A percentile compares a stretch with the other conserved stretches of the same genome.
phyloP scores from a whole-genome alignment of 2,113 vertebrate genomes.

The Copsychus sechellarum region DNA sequence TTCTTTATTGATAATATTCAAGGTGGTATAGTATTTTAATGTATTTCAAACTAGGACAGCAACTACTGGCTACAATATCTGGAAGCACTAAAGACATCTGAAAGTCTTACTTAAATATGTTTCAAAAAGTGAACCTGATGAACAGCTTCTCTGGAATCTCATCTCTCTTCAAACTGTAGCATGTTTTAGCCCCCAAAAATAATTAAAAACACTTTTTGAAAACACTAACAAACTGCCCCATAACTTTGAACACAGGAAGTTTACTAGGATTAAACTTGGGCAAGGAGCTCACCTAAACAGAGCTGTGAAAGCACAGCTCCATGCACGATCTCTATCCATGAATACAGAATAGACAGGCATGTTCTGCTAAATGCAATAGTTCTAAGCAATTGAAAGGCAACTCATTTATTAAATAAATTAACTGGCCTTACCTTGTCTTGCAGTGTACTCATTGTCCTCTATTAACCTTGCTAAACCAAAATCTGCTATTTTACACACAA shows the following conservation, averaged over 20 bases:
- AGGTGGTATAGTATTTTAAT: neutral
- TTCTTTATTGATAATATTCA: neutral
- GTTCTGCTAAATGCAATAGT: neutral
- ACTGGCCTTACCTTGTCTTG: slow-evolving; percentile 85
- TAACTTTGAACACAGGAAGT: neutral
- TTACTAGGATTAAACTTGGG: neutral
- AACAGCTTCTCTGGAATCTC: neutral
- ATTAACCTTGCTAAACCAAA: slow-evolving; percentile 95
- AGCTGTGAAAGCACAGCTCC: neutral
- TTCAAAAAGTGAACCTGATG: neutral
- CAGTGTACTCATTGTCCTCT: slow-evolving; percentile 96
- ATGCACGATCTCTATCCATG: neutral
- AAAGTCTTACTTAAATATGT: neutral
- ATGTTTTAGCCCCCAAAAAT: neutral
- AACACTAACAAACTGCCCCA: neutral
- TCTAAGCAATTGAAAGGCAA: neutral
- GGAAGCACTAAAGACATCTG: neutral
- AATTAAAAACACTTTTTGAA: neutral
- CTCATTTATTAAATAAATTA: neutral
- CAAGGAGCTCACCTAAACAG: neutral
- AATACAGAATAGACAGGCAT: neutral
- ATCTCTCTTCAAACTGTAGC: neutral
- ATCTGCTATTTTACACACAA: slow-evolving; percentile 96
- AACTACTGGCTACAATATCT: neutral
- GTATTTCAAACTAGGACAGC: neutral